These are phyloP conservation scores for Periophthalmus modestus DNA, from an alignment of 2,113 vertebrate genomes.

Conservation along the genomic window DNA sequence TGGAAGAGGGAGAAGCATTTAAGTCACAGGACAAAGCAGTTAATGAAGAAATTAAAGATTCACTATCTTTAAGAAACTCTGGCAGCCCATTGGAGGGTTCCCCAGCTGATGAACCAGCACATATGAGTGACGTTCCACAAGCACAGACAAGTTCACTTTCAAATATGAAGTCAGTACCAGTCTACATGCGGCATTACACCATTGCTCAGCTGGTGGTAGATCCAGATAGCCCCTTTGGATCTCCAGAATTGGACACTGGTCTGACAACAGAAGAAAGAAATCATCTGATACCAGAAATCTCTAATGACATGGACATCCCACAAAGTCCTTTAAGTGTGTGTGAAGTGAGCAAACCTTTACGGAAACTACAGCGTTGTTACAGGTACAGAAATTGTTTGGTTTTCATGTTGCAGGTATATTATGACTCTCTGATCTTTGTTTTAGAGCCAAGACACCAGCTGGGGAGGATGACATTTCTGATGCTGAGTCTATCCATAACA, in stretches of 20 bases:
- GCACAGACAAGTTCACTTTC: conserved; percentile 7
- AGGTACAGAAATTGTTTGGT: conserved; percentile 27
- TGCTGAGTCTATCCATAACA: not conserved
- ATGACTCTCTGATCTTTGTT: not conserved
- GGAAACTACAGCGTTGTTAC: not conserved
- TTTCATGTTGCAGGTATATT: not conserved
- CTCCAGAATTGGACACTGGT: conserved; percentile 19
- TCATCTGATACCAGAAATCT: conserved; percentile 10
- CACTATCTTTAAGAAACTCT: conserved; percentile 22
- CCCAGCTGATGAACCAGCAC: conserved; percentile 39
- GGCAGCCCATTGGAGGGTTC: conserved; percentile 52
- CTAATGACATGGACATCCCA: conserved; percentile 24
- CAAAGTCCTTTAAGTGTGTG: conserved; percentile 50
- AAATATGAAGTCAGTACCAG: not conserved
- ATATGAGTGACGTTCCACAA: conserved; percentile 12
- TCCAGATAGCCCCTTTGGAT: conserved; percentile 71
- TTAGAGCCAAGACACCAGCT: conserved; percentile 13
- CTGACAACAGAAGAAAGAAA: conserved; percentile 9
- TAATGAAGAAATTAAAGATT: conserved; percentile 42
- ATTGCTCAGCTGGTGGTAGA: conserved; percentile 79
- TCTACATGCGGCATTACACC: conserved; percentile 59
- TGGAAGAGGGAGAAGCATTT: conserved; percentile 45
- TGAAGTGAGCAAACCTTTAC: not conserved
- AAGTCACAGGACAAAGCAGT: conserved; percentile 21
- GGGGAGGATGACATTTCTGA: conserved; percentile 4